Conservation (phyloP, 1,140 invertebrate species). For the Contarinia nasturtii region DNA sequence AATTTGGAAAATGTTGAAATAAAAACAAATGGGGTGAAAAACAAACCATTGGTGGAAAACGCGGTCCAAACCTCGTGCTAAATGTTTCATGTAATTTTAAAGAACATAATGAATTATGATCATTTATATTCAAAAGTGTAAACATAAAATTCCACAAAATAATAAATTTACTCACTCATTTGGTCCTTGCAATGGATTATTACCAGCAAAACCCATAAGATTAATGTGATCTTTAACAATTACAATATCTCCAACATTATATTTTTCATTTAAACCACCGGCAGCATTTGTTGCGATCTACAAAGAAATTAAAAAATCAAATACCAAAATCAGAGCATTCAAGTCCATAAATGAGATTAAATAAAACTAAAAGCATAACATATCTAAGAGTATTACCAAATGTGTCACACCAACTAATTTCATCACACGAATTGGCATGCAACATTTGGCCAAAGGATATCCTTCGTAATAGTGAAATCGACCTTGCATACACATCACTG, state of each 20-base stretch:
- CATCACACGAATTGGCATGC: constrained; percentile 88
- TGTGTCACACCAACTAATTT: constrained; percentile 75
- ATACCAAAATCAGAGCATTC: too few species aligned
- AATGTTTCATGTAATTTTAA: too few species aligned
- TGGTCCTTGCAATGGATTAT: constrained; percentile 77
- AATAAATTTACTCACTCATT: too few species aligned
- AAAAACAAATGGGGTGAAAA: too few species aligned
- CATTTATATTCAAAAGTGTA: too few species aligned
- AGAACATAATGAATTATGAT: too few species aligned
- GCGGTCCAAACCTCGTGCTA: constrained; percentile 76
- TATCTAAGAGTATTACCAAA: too few species aligned
- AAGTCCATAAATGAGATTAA: too few species aligned
- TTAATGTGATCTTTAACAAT: constrained; percentile 92
- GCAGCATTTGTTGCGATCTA: constrained; percentile 91
- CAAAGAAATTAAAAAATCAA: too few species aligned
- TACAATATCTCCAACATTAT: constrained; percentile 89
- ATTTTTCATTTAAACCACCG: constrained; percentile 73
- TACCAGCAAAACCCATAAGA: constrained; percentile 78
- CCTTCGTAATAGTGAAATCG: constrained; percentile 93
- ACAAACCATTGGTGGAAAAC: constrained; percentile 84
- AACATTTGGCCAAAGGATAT: constrained; percentile 44
- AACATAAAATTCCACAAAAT: too few species aligned
- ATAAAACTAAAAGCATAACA: too few species aligned
- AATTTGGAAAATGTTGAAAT: too few species aligned
- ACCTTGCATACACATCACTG: constrained; percentile 88